phyloP scores from a whole-genome alignment of 2,113 vertebrate genomes.

The Xenus cinereus region DNA sequence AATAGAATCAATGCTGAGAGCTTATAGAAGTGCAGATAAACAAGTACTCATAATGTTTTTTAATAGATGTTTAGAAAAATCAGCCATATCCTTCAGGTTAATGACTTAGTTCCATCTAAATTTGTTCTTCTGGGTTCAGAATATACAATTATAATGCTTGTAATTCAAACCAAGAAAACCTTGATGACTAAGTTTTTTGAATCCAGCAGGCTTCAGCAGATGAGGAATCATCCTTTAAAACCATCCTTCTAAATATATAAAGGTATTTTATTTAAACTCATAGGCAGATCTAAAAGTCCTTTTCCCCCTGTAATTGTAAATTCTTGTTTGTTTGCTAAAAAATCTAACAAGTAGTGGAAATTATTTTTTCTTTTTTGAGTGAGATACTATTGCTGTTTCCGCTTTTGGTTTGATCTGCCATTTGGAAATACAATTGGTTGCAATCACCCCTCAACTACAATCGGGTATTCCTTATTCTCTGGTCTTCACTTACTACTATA shows the following conservation, averaged over 20 bases:
- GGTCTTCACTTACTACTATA: background rate
- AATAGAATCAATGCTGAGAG: constrained; percentile 34
- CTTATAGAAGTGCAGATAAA: constrained; percentile 41
- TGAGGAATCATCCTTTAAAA: background rate
- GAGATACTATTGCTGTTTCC: background rate
- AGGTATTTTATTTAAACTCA: background rate
- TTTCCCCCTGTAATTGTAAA: background rate
- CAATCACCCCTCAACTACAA: background rate
- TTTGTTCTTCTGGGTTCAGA: constrained; percentile 3
- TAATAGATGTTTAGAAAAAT: constrained; percentile 50
- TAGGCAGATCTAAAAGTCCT: background rate
- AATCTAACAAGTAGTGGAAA: background rate
- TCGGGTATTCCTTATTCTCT: background rate
- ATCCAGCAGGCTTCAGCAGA: background rate
- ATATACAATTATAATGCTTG: constrained; percentile 23
- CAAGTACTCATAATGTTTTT: constrained; percentile 40
- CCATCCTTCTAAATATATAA: background rate
- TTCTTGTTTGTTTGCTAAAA: background rate
- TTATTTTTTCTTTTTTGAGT: background rate
- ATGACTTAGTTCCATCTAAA: constrained; percentile 36
- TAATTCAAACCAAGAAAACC: background rate
- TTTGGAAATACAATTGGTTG: background rate
- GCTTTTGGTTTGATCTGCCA: background rate
- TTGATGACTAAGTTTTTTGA: background rate
- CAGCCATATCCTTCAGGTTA: constrained; percentile 57